Evolutionary conservation across 2,113 vertebrate species (phyloP), one percentile per base, ranked within the genome.

Genomic region (Festucalex cinctus): DNA sequence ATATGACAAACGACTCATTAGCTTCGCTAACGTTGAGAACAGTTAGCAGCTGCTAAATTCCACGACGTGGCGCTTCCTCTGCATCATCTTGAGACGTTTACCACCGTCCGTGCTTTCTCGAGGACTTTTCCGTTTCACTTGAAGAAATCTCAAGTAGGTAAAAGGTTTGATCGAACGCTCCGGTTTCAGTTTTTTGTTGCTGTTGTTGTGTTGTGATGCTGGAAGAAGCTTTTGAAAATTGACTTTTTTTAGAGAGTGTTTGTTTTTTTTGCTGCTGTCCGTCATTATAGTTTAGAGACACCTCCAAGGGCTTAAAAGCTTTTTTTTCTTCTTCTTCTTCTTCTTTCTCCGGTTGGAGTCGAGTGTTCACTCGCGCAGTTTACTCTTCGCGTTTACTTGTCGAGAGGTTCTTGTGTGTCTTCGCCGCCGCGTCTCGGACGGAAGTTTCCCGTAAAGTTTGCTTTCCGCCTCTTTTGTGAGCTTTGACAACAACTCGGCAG

Each of bases 391-490:
- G 51, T 54, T 26, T 5, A 54, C 51, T 54, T 14, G 24, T 26
- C 51, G 24, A 51, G 9, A 9, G 48, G 20, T 10, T 5, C 7
- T 51, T 51, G 48, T 51, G n/a, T 22, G 48, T 22, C 17, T 19
- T 46, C 3, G 48, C 20, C 9, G 48, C 20, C 2, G 44, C 44
- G 61, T 74, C 77, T 79, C 0, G 12, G 44, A 19, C 9, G 71
- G 65, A n/a, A 22, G 46, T 75, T 65, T 41, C 66, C 68, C 70
- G 66, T 75, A 67, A 26, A 74, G 67, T 85, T 87, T 84, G 72
- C 67, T 76, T 64, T 79, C 61, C 71, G 57, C 82, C 80, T 83
- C 10, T 68, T 79, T 43, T 66, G 66, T 71, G 77, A 71, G 78
- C 64, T 69, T 63, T 70, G 57, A 68, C 70, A 44, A 73, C 63